Percentiles rank a stretch among this genome's conserved stretches.
Conservation (phyloP, 2,113 vertebrate genomes). For the Abramis brama region DNA sequence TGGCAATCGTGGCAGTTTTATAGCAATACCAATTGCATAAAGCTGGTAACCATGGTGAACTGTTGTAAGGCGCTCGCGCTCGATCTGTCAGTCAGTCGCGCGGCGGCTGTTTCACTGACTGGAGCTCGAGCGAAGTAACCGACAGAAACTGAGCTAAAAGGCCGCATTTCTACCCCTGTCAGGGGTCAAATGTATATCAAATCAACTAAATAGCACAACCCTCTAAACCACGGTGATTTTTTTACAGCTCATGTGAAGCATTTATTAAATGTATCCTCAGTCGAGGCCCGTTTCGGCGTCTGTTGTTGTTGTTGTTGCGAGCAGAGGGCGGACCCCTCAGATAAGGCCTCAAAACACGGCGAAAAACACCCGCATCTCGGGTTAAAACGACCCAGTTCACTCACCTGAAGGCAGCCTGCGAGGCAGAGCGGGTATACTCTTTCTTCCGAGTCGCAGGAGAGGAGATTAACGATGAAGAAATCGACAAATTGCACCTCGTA, state of each 20-base stretch:
- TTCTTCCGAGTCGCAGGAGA: conserved; percentile 40
- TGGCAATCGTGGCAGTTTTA: not conserved
- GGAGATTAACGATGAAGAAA: conserved; percentile 54
- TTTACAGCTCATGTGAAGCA: not conserved
- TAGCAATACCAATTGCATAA: not conserved
- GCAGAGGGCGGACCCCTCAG: conserved; percentile 79
- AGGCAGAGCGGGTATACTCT: conserved; percentile 16
- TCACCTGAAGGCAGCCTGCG: conserved; percentile 63
- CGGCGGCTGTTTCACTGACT: not conserved
- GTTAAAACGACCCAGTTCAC: conserved; percentile 58
- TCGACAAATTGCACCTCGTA: conserved; percentile 39
- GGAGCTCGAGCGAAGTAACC: conserved; percentile 1
- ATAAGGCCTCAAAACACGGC: conserved; percentile 77
- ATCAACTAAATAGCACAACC: not conserved
- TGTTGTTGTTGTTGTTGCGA: conserved; percentile 78
- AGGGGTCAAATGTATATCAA: not conserved
- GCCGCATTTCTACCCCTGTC: not conserved
- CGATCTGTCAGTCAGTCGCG: conserved; percentile 4
- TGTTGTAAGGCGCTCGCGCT: not conserved
- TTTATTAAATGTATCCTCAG: not conserved
- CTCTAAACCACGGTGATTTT: not conserved
- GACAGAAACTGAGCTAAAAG: not conserved
- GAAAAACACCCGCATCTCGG: conserved; percentile 31
- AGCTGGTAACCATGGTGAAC: not conserved
- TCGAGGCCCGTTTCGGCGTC: conserved; percentile 10